Evolutionary conservation across 1,140 invertebrate genomes (phyloP).

Genomic region (Bombus confusus): DNA sequence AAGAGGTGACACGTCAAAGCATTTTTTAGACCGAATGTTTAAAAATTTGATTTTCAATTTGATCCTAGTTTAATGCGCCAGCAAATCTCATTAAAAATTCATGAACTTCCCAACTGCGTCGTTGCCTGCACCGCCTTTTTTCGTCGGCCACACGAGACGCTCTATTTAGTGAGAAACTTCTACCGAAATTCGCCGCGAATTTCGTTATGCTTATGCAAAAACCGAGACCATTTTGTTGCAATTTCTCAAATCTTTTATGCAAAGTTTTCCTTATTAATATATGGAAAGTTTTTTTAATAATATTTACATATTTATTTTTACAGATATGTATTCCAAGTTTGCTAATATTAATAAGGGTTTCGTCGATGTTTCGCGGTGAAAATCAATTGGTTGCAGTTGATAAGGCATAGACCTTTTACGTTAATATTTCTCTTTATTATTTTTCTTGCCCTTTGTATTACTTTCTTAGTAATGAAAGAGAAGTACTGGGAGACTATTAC

Average conservation of each 20-base stretch:
- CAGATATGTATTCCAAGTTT: too few species aligned
- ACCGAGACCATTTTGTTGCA: neutral
- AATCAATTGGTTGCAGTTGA: neutral
- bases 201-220: neutral
- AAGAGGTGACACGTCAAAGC: neutral
- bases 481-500: neutral
- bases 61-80: neutral
- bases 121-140: neutral
- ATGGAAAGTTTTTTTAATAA: neutral
- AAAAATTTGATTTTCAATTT: neutral
- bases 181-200: neutral
- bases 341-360: too few species aligned
- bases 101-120: neutral
- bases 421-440: neutral
- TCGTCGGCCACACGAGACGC: neutral
- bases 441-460: neutral
- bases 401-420: too few species aligned
- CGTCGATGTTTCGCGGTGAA: too few species aligned
- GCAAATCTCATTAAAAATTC: constrained; percentile 5
- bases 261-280: neutral
- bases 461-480: too few species aligned
- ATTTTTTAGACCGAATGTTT: neutral
- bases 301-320: neutral
- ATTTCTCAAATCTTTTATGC: too few species aligned
- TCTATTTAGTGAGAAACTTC: neutral